Evolutionary conservation across 1,140 invertebrate species (phyloP).

Genomic region (Metopolophium dirhodum): DNA sequence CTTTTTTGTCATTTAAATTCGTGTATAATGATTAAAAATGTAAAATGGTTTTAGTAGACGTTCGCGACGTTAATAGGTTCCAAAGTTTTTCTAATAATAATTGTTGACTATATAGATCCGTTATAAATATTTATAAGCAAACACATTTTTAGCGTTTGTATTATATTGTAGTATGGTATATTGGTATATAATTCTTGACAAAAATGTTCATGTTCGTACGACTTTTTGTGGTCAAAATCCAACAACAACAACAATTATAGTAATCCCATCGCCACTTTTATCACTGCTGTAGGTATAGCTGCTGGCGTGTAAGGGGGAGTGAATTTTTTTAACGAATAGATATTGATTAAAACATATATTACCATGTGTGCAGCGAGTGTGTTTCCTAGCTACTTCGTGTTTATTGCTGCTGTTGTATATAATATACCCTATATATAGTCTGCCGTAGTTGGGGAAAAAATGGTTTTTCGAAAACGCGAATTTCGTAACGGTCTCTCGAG

Average conservation of each 20-base stretch:
- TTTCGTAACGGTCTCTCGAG: not conserved
- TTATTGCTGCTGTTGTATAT: not conserved
- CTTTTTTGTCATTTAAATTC: not conserved
- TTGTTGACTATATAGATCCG: not conserved
- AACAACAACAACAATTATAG: not conserved
- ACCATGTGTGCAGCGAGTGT: not conserved
- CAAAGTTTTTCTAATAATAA: not conserved
- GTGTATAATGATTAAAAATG: not conserved
- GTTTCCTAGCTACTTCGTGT: not conserved
- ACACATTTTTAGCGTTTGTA: not conserved
- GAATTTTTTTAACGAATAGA: not conserved
- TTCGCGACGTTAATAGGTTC: not conserved
- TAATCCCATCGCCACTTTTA: not conserved
- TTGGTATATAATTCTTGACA: not conserved
- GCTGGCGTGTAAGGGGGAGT: not conserved
- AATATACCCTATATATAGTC: not conserved
- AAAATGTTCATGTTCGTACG: not conserved
- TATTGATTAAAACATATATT: not conserved
- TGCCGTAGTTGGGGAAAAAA: not conserved
- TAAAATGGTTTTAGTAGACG: not conserved
- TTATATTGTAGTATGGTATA: not conserved
- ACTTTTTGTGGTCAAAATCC: not conserved
- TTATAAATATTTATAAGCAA: not conserved
- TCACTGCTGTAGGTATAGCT: not conserved
- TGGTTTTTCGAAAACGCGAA: slow-evolving; percentile 1